Base-by-base conservation (phyloP, 2,888 invertebrate genomes). In the Napeogenes inachia region DNA sequence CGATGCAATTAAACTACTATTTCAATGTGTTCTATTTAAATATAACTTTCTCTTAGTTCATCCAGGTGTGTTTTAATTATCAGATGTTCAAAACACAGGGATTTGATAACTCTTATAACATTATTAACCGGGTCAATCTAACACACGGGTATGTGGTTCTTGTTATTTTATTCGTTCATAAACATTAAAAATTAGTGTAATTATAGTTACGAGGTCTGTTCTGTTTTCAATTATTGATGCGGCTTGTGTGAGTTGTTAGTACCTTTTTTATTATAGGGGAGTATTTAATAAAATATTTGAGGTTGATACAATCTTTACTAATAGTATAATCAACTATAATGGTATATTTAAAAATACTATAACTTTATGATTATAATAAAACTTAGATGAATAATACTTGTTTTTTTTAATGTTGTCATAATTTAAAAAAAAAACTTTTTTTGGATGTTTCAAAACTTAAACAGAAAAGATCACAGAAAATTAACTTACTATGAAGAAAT, bases 1-100 rank as follows among this genome's bases (percentile, higher is more conserved):
- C 76, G 73, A 74, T 72, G 70, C 71, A 77, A 70, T 71, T 75
- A 73, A 75, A 73, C 75, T 70, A 68, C 61, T 62, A 67, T 62
- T 66, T 59, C 62, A 70, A 64, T 60, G 64, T 21, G 21, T 70
- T 70, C 68, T 61, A 62, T 72, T 71, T 72, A 68, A 69, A 70
- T 71, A 67, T 64, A 68, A 65, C 67, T 69, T 66, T 64, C 63
- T 61, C 65, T 56, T 64, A 67, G 60, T 62, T 61, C 62, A 61
- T 65, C 60, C 63, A 67, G 63, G 64, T 67, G 65, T 62, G 54
- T 68, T 61, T 66, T 64, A 62, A 60, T 64, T 60, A 60, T 57
- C 56, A 55, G 58, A 58, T 57, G 54, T 60, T 59, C 59, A 61
- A 60, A 56, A 67, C 64, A 67, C 64, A 60, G 59, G 62, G 60